Percentiles rank a stretch among this genome's conserved stretches.
These are phyloP conservation scores for Oncorhynchus mykiss DNA, from an alignment of 2,113 vertebrate species.

Conservation along the genomic window DNA sequence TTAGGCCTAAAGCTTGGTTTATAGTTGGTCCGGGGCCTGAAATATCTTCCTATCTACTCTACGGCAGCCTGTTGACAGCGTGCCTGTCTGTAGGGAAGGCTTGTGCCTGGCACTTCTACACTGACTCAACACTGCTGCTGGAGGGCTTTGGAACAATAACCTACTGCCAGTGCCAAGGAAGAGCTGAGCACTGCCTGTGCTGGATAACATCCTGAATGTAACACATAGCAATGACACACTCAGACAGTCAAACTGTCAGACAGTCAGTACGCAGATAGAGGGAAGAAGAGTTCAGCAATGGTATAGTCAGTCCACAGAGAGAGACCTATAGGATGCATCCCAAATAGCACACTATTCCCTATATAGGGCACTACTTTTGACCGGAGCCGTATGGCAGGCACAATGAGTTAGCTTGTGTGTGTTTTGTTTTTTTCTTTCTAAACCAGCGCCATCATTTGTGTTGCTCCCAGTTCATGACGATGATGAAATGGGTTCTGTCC, in stretches of 20 bases:
- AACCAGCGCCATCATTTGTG: neutral
- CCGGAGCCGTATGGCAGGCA: neutral
- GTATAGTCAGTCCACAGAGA: neutral
- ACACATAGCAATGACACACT: neutral
- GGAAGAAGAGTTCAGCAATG: constrained; percentile 2
- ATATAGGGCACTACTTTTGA: neutral
- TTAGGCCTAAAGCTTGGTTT: no score
- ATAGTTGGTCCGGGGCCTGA: no score
- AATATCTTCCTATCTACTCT: no score
- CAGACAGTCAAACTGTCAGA: no score
- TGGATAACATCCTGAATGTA: neutral
- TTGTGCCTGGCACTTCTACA: neutral
- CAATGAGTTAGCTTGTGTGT: no score
- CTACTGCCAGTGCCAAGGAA: neutral
- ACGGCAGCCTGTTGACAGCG: no score
- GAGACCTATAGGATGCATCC: neutral
- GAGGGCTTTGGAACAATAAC: neutral
- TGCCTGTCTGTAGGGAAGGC: neutral
- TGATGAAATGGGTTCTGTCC: no score
- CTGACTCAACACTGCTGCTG: neutral
- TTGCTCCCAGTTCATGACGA: neutral
- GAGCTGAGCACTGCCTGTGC: neutral
- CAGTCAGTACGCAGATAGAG: neutral
- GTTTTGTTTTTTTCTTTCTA: neutral
- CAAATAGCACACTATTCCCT: neutral